Percentiles rank a stretch among this genome's conserved stretches.
These are phyloP conservation scores for Dendrolimus kikuchii DNA, from an alignment of 1,140 invertebrate species.

Conservation along the genomic window DNA sequence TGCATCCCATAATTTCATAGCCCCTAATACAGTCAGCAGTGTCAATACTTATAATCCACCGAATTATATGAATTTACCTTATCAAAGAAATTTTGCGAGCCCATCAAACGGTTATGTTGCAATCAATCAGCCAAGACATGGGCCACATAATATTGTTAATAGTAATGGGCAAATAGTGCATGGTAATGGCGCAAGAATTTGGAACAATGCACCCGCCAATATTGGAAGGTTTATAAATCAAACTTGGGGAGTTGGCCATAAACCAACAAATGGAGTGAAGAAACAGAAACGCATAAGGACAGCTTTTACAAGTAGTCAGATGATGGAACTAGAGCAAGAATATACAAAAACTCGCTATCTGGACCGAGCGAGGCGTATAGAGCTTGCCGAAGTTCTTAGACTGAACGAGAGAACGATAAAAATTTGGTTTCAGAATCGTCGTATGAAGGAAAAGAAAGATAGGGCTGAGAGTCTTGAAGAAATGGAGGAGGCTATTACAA, in stretches of 20 bases:
- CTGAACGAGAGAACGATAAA: conserved; percentile 96
- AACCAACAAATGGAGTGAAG: conserved; percentile 16
- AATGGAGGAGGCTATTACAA: conserved; percentile 28
- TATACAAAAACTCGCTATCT: conserved; percentile 97
- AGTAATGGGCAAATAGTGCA: not conserved
- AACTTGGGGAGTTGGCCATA: not conserved
- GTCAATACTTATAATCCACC: conserved; percentile 4
- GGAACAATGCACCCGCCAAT: conserved; percentile 3
- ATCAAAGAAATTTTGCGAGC: conserved; percentile 1
- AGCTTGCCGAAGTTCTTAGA: conserved; percentile 93
- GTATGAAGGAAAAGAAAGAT: conserved; percentile 98
- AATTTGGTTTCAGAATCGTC: conserved; percentile 96
- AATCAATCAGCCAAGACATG: conserved; percentile 1
- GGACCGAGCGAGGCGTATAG: conserved; percentile 91
- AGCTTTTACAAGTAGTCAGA: conserved; percentile 95
- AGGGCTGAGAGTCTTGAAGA: conserved; percentile 27
- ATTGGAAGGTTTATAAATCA: conserved; percentile 7
- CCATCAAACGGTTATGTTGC: not conserved
- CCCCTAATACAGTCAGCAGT: conserved; percentile 2
- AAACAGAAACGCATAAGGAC: conserved; percentile 84
- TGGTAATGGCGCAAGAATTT: conserved; percentile 1
- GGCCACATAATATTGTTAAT: not conserved
- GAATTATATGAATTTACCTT: conserved; percentile 6
- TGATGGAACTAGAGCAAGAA: conserved; percentile 94
- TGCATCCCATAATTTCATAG: not conserved